Evolutionary conservation across 2,113 vertebrate species (phyloP), one percentile per base, ranked within the genome.

Genomic region (Triplophysa tibetana): DNA sequence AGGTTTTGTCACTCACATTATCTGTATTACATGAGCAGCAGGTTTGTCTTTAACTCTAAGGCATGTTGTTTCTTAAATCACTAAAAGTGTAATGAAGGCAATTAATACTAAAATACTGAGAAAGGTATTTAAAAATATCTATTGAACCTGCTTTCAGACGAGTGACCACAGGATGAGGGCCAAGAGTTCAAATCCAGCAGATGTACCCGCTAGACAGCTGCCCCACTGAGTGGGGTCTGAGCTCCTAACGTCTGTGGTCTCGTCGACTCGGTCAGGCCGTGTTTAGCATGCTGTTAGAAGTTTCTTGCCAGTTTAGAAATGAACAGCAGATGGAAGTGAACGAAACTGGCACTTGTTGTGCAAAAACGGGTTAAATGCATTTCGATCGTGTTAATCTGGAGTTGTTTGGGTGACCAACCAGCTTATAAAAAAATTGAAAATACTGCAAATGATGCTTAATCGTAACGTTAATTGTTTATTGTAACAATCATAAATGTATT

Each of bases 181-280:
- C 73, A 75, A 75, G 41, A 50, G 73, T 75, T 50, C 58, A 75
- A 5, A 41, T 63, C 38, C 21, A 63, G 73, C 73, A 75, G 58
- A 75, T 75, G 58, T 60, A 26, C 48, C 16, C 10, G 60, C 38
- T 48, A 75, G 73, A 75, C 58, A 63, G 73, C 60, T 62, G 73
- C 73, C 73, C 69, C 60, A 75, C 73, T 63, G 73, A 63, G 73
- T 50, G 43, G 33, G 70, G 70, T 73, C 70, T 60, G 54, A 41
- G 41, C 38, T 41, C 56, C 58, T 50, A n/a, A 26, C 26, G 16
- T 56, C 73, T 63, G 73, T 50, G 72, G 70, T 26, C 72, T 60
- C 19, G 73, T 75, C 23, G 29, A 63, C 58, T 11, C 23, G 24
- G 60, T 19, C 60, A 63, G 23, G 43, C 70, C 14, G 70, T 43